Conservation (phyloP, 2,797 vertebrate species). For the Rhinophrynus dorsalis region DNA sequence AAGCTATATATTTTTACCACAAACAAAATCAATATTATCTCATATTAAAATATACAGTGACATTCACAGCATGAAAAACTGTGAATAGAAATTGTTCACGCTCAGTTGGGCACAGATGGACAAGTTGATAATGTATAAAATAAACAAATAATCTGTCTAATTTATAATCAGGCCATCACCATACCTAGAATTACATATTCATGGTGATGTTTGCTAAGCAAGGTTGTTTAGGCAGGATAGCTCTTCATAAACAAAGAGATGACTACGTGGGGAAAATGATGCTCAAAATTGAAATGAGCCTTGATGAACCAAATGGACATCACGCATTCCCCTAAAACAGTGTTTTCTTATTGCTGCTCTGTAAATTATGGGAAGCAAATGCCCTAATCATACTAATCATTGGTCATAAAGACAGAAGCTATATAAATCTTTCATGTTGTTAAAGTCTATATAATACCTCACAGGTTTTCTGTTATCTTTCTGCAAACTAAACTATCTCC, state of each 20-base stretch:
- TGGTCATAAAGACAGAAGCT: slow-evolving; percentile 51
- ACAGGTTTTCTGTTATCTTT: slow-evolving; percentile 80
- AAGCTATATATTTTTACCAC: too few species aligned
- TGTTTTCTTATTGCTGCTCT: not conserved
- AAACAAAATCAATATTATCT: too few species aligned
- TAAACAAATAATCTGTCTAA: slow-evolving; percentile 56
- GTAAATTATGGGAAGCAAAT: slow-evolving; percentile 7
- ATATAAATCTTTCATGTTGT: slow-evolving; percentile 48
- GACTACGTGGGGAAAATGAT: slow-evolving; percentile 3
- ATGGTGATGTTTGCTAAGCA: slow-evolving; percentile 6
- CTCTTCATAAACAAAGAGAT: slow-evolving; percentile 29
- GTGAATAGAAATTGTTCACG: not conserved
- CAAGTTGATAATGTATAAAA: slow-evolving; percentile 52
- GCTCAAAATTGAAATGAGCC: slow-evolving; percentile 9
- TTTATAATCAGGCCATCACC: slow-evolving; percentile 32
- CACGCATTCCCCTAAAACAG: slow-evolving; percentile 14
- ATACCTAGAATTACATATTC: slow-evolving; percentile 2
- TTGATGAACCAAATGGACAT: slow-evolving; percentile 13
- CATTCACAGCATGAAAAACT: too few species aligned
- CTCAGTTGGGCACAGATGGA: slow-evolving; percentile 28
- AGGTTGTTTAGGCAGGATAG: not conserved
- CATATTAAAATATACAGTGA: too few species aligned
- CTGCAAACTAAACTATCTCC: slow-evolving; percentile 83
- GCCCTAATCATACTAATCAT: not conserved
- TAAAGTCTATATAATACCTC: slow-evolving; percentile 79